phyloP scores from a whole-genome alignment of 2,113 vertebrate species.

The Datnioides undecimradiatus region DNA sequence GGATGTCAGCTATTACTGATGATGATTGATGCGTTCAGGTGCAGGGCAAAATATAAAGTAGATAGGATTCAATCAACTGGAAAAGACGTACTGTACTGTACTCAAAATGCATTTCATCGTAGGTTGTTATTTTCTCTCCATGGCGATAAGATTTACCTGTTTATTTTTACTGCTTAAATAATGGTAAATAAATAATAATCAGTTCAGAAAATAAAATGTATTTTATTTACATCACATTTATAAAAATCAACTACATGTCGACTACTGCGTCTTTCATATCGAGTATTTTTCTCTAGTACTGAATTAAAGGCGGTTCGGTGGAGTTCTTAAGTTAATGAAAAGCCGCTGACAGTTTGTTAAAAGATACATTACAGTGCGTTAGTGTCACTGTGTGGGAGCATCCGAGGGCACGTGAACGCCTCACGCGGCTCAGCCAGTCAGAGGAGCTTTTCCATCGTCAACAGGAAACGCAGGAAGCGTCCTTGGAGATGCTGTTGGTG shows the following conservation, averaged over 20 bases:
- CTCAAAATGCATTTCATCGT: background rate
- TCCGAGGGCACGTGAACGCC: slow-evolving; percentile 31
- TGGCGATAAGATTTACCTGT: background rate
- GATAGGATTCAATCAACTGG: background rate
- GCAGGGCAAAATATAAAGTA: background rate
- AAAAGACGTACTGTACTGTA: too few species aligned
- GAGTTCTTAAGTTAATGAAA: background rate
- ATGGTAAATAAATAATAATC: background rate
- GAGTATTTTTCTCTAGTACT: background rate
- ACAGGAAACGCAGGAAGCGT: slow-evolving; percentile 70
- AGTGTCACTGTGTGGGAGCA: accelerated
- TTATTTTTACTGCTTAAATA: background rate
- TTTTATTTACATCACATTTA: too few species aligned
- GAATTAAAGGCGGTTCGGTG: background rate
- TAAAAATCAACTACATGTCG: too few species aligned
- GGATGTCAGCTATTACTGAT: background rate
- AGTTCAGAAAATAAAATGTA: too few species aligned
- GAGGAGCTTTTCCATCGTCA: slow-evolving; percentile 43
- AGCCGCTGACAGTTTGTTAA: background rate
- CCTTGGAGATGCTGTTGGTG: slow-evolving; percentile 68
- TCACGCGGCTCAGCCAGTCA: slow-evolving; percentile 46
- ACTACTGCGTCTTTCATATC: background rate
- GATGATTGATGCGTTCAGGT: background rate
- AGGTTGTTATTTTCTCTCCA: too few species aligned
- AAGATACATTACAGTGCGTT: too few species aligned